Evolutionary conservation across 2,113 vertebrate genomes (phyloP), one percentile per base, ranked within the genome.

Genomic region (Oncorhynchus clarkii): DNA sequence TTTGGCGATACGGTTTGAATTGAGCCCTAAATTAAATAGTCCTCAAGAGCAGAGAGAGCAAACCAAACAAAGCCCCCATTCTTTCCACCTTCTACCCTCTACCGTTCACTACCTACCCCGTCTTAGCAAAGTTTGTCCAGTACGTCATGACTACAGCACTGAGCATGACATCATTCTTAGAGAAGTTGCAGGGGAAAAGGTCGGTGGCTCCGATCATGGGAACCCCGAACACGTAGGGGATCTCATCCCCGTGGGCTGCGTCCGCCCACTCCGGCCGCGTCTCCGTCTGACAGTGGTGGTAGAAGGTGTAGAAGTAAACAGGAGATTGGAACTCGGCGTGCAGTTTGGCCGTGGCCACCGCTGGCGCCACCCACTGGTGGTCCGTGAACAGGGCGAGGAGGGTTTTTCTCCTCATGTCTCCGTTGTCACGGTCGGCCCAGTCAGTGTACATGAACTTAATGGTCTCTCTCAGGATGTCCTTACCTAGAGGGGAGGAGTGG

Each of bases 371-470:
- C 96, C 97, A 99, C 78, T 99, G 97, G 87, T 99, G 97, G 89
- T 98, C 96, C 0, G 96, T 99, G 82, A 99, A 99, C 60, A 99
- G 93, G 0, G 96, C 97, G 54, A 99, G 77, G 5, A 99, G 89
- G 0, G 97, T 98, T 88, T 98, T 99, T 0, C 97, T 86, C 6
- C 97, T 84, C 96, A 97, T 99, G 90, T 99, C 97, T 0, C 96
- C 96, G 1, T 99, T 98, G 90, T 99, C 97, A 5, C 96, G 92
- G 89, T 99, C 97, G 0, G 97, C 97, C 97, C 97, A 99, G 86
- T 98, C 96, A 0, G 96, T 99, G 91, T 98, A 99, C 97, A 99
- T 99, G 84, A 98, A 99, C 86, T 98, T 99, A 77, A 99, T 99
- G 86, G 97, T 99, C 81, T 99, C 97, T 14, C 97, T 86, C 1